Evolutionary conservation across 2,888 invertebrate species (phyloP), one percentile per base, ranked within the genome.

Genomic region (Hemithea aestivaria): DNA sequence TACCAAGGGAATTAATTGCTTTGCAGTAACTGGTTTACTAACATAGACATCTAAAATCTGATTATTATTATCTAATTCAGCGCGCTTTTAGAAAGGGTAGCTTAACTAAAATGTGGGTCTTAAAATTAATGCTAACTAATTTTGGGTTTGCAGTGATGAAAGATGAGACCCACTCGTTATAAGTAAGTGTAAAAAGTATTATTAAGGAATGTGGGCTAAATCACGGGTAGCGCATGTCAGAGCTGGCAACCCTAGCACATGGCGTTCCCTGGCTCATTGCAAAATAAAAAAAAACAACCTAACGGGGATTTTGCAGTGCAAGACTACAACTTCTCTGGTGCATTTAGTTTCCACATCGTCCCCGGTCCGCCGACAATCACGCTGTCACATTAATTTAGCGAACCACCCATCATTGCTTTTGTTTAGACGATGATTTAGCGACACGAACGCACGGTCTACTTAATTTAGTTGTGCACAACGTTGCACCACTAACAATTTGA

Each of bases 71-170:
- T 51, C 21, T 33, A 61, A 52, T 52, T 51, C 56, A 61, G 52
- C 55, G 73, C 56, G 73, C 69, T 76, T 72, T 53, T 40, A 58
- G 35, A 50, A 40, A 64, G 66, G 67, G 62, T 66, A 71, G 69
- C 73, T 72, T 69, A 55, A 64, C 65, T 71, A 66, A 76, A 58
- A 64, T 58, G 47, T 51, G 58, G 70, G 72, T 66, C 50, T 44
- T 58, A 16, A 39, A 61, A 48, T 65, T 81, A 84, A 82, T 80
- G 63, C 73, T 68, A 59, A 80, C 75, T 80, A 81, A 82, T 85
- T 85, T 85, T 85, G 82, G 83, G 79, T 84, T 84, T 77, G 66
- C 87, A 87, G 87, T 77, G 82, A 79, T 84, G 83, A 87, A 77
- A 78, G 80, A 81, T 77, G 79, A 81, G 80, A 81, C 60, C 69